phyloP scores from a whole-genome alignment of 2,888 invertebrate genomes.

The Cryptocephalus primarius region DNA sequence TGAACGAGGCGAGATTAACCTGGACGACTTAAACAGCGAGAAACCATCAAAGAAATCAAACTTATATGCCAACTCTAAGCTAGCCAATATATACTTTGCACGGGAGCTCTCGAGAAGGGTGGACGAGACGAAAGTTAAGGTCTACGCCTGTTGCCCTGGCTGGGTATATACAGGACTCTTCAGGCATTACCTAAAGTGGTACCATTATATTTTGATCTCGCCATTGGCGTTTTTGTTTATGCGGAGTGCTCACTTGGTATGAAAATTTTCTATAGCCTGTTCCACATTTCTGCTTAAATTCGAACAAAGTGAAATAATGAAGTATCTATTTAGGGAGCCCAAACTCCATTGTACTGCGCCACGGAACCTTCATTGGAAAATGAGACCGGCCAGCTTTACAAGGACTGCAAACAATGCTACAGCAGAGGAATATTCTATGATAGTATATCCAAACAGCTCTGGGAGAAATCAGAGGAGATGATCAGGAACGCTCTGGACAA shows the following conservation, averaged over 20 bases:
- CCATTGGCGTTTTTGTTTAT: slow-evolving; percentile 62
- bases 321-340: slow-evolving; percentile 70
- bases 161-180: slow-evolving; percentile 70
- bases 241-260: slow-evolving; percentile 61
- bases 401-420: slow-evolving; percentile 56
- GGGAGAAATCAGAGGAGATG: slow-evolving; percentile 41
- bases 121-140: slow-evolving; percentile 47
- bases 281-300: too few relatives aligned
- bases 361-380: slow-evolving; percentile 48
- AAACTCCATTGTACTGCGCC: slow-evolving; percentile 69
- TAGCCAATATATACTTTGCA: slow-evolving; percentile 65
- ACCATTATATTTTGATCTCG: slow-evolving; percentile 57
- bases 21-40: slow-evolving; percentile 54
- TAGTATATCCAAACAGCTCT: slow-evolving; percentile 52
- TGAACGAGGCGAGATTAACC: slow-evolving; percentile 55
- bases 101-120: slow-evolving; percentile 49
- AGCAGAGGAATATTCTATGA: slow-evolving; percentile 52
- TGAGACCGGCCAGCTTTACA: slow-evolving; percentile 63
- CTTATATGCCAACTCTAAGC: slow-evolving; percentile 65
- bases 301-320: slow-evolving; percentile 9
- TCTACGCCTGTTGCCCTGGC: slow-evolving; percentile 65
- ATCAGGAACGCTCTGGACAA: slow-evolving; percentile 11
- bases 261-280: neutral
- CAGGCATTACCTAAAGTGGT: slow-evolving; percentile 55
- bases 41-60: slow-evolving; percentile 38